These are phyloP conservation scores for Astropecten irregularis DNA, from an alignment of 53 echinoderm and acorn worm species.

Conservation along the genomic window DNA sequence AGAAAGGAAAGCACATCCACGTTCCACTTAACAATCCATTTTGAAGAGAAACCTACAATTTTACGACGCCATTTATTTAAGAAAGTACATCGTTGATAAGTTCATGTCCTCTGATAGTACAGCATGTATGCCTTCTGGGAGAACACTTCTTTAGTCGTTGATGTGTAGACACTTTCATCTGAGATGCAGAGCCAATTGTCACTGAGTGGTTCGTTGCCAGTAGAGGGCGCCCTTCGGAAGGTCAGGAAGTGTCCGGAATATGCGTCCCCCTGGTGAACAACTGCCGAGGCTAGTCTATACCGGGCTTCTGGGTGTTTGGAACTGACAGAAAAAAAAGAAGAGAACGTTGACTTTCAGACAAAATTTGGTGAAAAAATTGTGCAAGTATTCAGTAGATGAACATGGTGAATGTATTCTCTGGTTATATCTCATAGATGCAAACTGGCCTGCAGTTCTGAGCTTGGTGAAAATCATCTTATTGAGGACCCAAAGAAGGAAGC, in stretches of 20 bases:
- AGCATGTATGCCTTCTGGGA: conserved; percentile 97
- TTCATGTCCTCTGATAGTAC: conserved; percentile 94
- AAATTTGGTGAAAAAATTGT: too few species aligned
- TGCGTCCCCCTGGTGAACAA: conserved; percentile 93
- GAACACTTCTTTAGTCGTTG: conserved; percentile 71
- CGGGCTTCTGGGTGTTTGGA: conserved; percentile 45
- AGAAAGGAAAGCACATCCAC: too few species aligned
- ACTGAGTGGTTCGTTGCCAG: conserved; percentile 50
- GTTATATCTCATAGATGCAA: too few species aligned
- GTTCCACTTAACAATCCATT: too few species aligned
- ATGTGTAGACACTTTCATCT: conserved; percentile 80
- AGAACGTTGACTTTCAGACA: too few species aligned
- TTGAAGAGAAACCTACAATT: too few species aligned
- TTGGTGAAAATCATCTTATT: too few species aligned
- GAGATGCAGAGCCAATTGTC: conserved; percentile 90
- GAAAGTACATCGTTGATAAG: too few species aligned
- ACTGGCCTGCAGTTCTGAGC: neutral
- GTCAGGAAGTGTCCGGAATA: conserved; percentile 93
- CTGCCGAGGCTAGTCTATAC: conserved; percentile 82
- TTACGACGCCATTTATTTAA: too few species aligned
- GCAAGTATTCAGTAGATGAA: too few species aligned
- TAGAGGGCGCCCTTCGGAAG: conserved; percentile 80
- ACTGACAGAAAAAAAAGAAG: conserved; percentile 59
- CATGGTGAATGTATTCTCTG: too few species aligned
- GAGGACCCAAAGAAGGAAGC: too few species aligned